phyloP scores from a whole-genome alignment of 2,888 invertebrate species.

The Lycocerus yunnanus region DNA sequence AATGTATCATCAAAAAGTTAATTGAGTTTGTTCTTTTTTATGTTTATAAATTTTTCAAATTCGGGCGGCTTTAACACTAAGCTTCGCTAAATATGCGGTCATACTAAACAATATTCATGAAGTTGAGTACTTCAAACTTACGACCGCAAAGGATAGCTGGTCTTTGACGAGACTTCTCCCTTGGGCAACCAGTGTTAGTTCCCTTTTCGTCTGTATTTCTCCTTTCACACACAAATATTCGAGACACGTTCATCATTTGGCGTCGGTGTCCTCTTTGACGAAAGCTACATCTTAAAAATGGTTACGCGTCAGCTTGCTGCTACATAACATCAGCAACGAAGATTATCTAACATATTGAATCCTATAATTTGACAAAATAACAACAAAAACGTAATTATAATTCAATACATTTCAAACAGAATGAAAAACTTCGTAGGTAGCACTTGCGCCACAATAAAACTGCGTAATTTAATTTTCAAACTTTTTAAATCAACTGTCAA shows the following conservation, averaged over 20 bases:
- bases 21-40: neutral
- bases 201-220: conserved; percentile 18
- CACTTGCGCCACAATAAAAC: neutral
- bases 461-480: neutral
- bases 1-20: no score
- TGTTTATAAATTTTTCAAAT: neutral
- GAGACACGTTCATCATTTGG: conserved; percentile 43
- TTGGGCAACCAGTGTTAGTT: conserved; percentile 20
- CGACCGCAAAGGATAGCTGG: conserved; percentile 35
- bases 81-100: conserved; percentile 17
- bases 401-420: neutral
- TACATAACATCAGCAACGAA: conserved; percentile 25
- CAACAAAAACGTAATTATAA: neutral
- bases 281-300: conserved; percentile 38
- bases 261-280: conserved; percentile 38
- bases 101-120: conserved; percentile 41
- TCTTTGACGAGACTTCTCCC: conserved; percentile 38
- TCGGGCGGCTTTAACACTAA: neutral
- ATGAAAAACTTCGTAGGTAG: neutral
- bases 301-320: conserved; percentile 38
- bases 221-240: conserved; percentile 35
- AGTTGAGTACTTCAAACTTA: conserved; percentile 36
- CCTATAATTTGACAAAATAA: conserved; percentile 6
- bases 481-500: neutral
- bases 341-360: conserved; percentile 18